Evolutionary conservation across 2,113 vertebrate species (phyloP).

Genomic region (Muscicapa adusta): DNA sequence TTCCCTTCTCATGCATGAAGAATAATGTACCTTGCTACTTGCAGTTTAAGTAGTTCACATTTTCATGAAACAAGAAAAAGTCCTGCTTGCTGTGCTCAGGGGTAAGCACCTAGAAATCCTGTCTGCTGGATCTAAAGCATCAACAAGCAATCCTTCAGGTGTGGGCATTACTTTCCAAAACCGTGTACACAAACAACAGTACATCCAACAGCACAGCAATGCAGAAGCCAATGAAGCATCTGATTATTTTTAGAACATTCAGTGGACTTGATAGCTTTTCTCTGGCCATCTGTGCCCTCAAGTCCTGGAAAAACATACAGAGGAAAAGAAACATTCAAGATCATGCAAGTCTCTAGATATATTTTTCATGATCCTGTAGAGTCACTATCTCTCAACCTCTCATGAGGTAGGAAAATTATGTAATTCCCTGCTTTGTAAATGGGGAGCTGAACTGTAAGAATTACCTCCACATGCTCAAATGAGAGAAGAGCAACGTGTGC

Average conservation of each 20-base stretch:
- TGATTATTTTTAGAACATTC: background rate
- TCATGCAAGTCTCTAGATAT: background rate
- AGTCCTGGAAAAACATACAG: background rate
- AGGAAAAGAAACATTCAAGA: background rate
- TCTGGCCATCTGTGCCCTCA: background rate
- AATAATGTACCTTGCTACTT: background rate
- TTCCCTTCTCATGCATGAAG: background rate
- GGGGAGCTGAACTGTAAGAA: background rate
- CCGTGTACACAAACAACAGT: background rate
- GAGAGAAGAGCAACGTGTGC: accelerated
- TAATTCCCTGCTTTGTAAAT: background rate
- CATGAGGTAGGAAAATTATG: background rate
- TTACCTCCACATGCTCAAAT: background rate
- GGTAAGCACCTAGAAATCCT: background rate
- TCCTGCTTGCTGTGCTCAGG: background rate
- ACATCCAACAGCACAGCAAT: background rate
- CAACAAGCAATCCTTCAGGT: background rate
- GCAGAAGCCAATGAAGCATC: background rate
- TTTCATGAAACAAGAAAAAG: background rate
- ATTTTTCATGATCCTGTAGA: background rate
- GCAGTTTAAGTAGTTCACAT: background rate
- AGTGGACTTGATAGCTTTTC: background rate
- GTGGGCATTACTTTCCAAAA: background rate
- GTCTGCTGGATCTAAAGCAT: background rate
- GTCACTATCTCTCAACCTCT: background rate